A percentile compares a stretch with the other conserved stretches of the same genome.
Evolutionary conservation across 2,797 vertebrate species (phyloP).

Genomic region (Molossus alvarezi): DNA sequence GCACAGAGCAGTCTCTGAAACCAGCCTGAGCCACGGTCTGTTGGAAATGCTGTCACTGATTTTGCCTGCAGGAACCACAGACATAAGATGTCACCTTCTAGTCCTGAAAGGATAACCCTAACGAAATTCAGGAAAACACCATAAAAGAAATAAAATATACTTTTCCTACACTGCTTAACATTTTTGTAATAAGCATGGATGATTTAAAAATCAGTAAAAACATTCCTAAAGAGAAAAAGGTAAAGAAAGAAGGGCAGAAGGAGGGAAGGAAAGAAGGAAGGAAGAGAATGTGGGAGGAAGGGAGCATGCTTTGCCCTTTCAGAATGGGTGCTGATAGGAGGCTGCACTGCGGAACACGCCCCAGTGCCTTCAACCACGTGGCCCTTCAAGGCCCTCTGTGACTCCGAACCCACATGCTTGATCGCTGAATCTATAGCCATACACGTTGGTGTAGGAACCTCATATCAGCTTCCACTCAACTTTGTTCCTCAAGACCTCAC

Average conservation of each 20-base stretch:
- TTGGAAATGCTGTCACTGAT: not conserved
- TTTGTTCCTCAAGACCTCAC: not conserved
- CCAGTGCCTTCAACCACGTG: not conserved
- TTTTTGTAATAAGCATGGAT: slow-evolving; percentile 50
- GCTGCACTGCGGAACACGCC: not conserved
- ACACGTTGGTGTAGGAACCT: not conserved
- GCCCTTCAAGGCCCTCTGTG: not conserved
- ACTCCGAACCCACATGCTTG: slow-evolving; percentile 10
- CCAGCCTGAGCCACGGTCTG: not conserved
- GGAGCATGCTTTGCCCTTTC: not conserved
- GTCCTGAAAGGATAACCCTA: not conserved
- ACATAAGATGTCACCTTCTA: not conserved
- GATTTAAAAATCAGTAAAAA: not conserved
- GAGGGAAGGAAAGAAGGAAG: no score
- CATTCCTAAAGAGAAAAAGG: not conserved
- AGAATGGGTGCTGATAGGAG: not conserved
- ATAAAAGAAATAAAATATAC: not conserved
- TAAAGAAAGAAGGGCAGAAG: not conserved
- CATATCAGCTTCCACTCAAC: not conserved
- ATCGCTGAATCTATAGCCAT: not conserved
- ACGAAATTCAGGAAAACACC: not conserved
- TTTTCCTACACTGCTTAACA: not conserved
- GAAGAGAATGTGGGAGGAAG: no score
- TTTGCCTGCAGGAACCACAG: not conserved
- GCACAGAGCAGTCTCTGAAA: not conserved